Conservation (phyloP, 2,888 invertebrate genomes). For the Drosophila tanythrix region DNA sequence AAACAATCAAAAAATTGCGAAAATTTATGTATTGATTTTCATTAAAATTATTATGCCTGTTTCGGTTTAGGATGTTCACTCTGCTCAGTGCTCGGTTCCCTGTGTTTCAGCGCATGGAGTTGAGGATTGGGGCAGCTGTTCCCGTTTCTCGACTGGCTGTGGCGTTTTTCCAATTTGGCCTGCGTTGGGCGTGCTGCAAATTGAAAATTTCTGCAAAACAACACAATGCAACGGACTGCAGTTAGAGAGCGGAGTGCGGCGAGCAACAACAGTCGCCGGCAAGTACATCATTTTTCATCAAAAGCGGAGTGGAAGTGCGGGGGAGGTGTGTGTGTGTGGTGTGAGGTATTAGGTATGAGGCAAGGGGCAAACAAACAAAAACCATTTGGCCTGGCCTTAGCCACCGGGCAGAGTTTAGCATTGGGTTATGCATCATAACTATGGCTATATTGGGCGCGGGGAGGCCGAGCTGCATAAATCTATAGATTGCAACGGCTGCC, state of each 20-base stretch:
- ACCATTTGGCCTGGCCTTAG: conserved; percentile 57
- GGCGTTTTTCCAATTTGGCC: conserved; percentile 70
- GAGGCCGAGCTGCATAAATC: conserved; percentile 68
- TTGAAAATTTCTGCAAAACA: conserved; percentile 75
- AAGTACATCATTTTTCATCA: conserved; percentile 79
- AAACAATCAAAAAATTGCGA: conserved; percentile 76
- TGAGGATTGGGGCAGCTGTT: conserved; percentile 8
- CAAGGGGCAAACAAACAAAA: conserved; percentile 63
- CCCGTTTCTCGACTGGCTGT: conserved; percentile 38
- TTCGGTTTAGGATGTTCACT: conserved; percentile 28
- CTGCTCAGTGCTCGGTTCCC: background rate
- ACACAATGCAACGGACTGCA: conserved; percentile 57
- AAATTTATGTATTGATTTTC: conserved; percentile 78
- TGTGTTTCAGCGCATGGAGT: background rate
- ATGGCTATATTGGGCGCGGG: conserved; percentile 34
- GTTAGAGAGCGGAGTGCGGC: conserved; percentile 8
- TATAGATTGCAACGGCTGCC: conserved; percentile 66
- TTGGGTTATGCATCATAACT: conserved; percentile 79
- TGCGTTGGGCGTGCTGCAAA: conserved; percentile 69
- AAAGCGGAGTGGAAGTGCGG: background rate
- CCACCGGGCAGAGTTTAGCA: conserved; percentile 55
- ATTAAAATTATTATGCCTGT: conserved; percentile 68
- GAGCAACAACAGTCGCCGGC: conserved; percentile 41
- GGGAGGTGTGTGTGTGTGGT: background rate
- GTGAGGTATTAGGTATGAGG: background rate